A percentile compares a stretch with the other conserved stretches of the same genome.
These are phyloP conservation scores for Gerris buenoi DNA, from an alignment of 1,140 invertebrate species.

Conservation along the genomic window DNA sequence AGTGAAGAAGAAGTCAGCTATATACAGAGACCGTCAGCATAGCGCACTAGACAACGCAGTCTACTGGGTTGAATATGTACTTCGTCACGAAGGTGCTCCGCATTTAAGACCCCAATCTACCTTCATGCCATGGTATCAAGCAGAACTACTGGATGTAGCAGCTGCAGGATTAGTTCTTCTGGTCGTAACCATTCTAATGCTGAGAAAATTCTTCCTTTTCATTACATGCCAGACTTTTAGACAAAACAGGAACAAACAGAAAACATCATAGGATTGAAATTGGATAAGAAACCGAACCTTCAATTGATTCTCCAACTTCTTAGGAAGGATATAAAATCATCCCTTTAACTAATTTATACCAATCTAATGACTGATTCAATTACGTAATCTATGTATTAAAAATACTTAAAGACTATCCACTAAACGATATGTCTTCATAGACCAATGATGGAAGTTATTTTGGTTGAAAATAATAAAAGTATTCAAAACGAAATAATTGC, in stretches of 20 bases:
- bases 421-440: no score
- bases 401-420: no score
- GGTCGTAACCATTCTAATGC: background rate
- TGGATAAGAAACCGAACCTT: no score
- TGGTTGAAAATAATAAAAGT: no score
- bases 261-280: background rate
- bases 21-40: conserved; percentile 9
- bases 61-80: conserved; percentile 45
- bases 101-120: conserved; percentile 38
- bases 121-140: conserved; percentile 40
- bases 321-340: no score
- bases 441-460: no score
- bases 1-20: background rate
- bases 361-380: no score
- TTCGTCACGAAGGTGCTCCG: conserved; percentile 37
- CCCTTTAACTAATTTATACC: no score
- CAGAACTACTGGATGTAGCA: conserved; percentile 40
- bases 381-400: no score
- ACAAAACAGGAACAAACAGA: background rate
- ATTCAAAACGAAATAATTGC: no score
- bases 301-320: no score
- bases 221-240: background rate
- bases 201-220: background rate
- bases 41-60: conserved; percentile 36
- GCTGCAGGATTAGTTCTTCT: background rate